Percentiles rank a stretch among this genome's conserved stretches.
phyloP scores from a whole-genome alignment of 2,888 invertebrate genomes.

The Phasia obesa region DNA sequence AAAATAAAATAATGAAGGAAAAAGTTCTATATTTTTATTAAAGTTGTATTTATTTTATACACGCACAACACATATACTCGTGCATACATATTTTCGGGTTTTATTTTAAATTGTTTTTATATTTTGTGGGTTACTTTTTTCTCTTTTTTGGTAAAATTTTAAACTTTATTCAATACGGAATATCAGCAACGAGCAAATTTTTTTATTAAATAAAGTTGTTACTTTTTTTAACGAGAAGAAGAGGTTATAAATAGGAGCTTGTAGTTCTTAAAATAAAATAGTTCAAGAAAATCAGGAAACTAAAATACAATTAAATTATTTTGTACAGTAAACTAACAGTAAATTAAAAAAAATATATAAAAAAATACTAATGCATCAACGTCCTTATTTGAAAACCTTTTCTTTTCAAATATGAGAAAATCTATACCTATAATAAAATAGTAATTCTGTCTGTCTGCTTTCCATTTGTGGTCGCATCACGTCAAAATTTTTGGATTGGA shows the following conservation, averaged over 20 bases:
- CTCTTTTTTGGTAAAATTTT: constrained; percentile 75
- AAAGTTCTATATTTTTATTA: constrained; percentile 43
- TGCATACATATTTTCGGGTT: constrained; percentile 7
- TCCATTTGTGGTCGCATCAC: too few species aligned
- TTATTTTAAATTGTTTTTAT: constrained; percentile 24
- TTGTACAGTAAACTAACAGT: too few species aligned
- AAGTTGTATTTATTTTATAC: constrained; percentile 22
- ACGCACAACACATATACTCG: constrained; percentile 8
- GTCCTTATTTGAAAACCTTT: too few species aligned
- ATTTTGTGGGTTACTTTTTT: constrained; percentile 53
- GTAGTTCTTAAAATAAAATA: not conserved
- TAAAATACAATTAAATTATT: not conserved
- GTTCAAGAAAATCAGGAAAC: not conserved
- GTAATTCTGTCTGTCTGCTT: too few species aligned
- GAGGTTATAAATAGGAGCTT: not conserved
- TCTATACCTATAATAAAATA: too few species aligned
- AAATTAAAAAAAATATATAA: too few species aligned
- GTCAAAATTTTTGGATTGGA: too few species aligned
- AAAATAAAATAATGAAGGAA: constrained; percentile 37
- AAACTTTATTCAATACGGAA: constrained; percentile 81
- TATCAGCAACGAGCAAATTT: constrained; percentile 77
- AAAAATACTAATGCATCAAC: too few species aligned
- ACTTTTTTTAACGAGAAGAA: not conserved
- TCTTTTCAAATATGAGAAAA: too few species aligned
- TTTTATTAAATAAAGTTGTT: constrained; percentile 71